Percentiles rank a stretch among this genome's conserved stretches.
These are phyloP conservation scores for Cervus canadensis DNA, from an alignment of 2,113 vertebrate genomes.

Conservation along the genomic window DNA sequence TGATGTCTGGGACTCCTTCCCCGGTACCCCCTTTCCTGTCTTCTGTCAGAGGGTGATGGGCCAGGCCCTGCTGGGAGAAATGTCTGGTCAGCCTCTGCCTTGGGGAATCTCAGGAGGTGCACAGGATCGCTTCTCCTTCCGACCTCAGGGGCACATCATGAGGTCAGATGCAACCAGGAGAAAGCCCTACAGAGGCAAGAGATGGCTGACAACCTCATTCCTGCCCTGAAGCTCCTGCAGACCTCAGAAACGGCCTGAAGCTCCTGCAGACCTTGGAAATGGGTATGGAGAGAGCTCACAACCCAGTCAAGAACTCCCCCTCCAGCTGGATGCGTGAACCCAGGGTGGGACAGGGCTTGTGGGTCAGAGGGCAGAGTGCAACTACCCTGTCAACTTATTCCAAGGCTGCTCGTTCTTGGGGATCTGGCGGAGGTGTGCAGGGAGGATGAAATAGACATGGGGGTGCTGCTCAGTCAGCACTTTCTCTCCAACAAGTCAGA, in stretches of 20 bases:
- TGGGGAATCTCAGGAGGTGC: neutral
- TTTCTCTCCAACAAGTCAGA: neutral
- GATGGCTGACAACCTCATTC: rapidly evolving
- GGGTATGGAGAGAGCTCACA: neutral
- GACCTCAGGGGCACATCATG: neutral
- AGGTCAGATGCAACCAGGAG: neutral
- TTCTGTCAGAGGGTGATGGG: neutral
- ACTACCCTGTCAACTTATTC: neutral
- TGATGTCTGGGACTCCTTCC: neutral
- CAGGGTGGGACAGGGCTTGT: neutral
- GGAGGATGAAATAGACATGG: neutral
- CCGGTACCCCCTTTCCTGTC: neutral
- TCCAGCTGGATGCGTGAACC: neutral
- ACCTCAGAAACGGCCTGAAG: neutral
- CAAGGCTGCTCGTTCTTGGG: no score
- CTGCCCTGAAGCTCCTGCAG: neutral
- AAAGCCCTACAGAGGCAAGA: neutral
- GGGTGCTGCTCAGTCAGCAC: no score
- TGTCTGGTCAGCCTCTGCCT: neutral
- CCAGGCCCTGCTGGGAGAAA: neutral
- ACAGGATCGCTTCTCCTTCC: neutral
- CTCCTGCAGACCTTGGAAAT: neutral
- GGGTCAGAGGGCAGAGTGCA: neutral
- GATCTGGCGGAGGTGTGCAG: neutral
- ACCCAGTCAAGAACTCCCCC: neutral